phyloP scores from a whole-genome alignment of 2,888 invertebrate species.

The Drosophila vallismaia region DNA sequence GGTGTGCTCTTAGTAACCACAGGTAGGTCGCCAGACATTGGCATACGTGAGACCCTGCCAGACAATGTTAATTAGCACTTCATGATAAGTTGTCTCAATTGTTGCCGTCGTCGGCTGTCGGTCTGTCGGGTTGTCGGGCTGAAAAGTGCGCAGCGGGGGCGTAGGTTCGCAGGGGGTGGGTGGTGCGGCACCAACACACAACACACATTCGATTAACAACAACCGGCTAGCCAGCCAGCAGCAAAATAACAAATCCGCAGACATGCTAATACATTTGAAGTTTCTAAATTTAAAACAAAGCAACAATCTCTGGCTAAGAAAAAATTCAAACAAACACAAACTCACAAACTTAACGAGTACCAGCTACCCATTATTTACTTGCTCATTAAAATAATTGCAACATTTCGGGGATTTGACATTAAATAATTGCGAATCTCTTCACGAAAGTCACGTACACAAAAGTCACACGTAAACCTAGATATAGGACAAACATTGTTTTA shows the following conservation, averaged over 20 bases:
- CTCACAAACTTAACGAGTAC: background rate
- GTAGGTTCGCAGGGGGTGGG: constrained; percentile 5
- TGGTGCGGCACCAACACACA: constrained; percentile 9
- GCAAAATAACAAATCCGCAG: constrained; percentile 51
- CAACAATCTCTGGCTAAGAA: constrained; percentile 48
- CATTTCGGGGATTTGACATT: background rate
- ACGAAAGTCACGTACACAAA: constrained; percentile 2
- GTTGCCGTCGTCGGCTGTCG: constrained; percentile 52
- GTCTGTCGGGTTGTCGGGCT: constrained; percentile 4
- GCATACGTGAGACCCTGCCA: constrained; percentile 54
- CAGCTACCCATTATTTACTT: background rate
- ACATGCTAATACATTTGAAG: constrained; percentile 61
- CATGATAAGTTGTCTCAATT: constrained; percentile 78
- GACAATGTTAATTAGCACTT: constrained; percentile 80
- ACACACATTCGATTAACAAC: constrained; percentile 40
- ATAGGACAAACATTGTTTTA: background rate
- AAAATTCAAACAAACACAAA: constrained; percentile 9
- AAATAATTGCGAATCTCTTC: constrained; percentile 3
- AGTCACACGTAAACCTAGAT: too few species aligned
- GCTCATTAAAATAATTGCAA: constrained; percentile 14
- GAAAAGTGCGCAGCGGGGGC: constrained; percentile 34
- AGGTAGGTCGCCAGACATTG: constrained; percentile 66
- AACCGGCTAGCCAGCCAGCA: constrained; percentile 29
- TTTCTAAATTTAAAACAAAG: constrained; percentile 65
- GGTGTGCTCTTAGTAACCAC: constrained; percentile 65